Evolutionary conservation across 1,140 invertebrate species (phyloP), one percentile per base, ranked within the genome.

Genomic region (Leptinotarsa lineolata): DNA sequence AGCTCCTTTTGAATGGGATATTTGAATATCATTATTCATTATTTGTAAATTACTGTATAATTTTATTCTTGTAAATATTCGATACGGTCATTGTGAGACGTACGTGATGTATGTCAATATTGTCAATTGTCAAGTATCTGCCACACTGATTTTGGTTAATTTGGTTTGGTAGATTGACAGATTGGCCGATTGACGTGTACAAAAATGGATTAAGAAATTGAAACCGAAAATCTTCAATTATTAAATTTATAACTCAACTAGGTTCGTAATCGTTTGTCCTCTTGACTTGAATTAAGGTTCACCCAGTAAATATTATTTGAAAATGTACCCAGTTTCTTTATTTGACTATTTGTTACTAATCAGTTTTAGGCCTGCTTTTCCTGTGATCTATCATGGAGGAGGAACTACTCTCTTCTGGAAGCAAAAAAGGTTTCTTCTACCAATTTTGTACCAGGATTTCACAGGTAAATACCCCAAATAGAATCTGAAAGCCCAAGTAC

Each of bases 381-480:
- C 6, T 54, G 15, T 54, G n/a, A 54, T 8, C 58, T 22, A 87
- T 86, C 84, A 89, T 89, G 88, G 87, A 88, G 80, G 87, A 87
- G 80, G 88, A 89, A 84, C 82, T 88, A 84, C 78, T 85, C 76
- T 83, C 73, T 64, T 73, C 79, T 16, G 75, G 73, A 64, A 78
- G 68, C 54, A 83, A 85, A 82, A 88, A 85, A 86, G 84, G 86
- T 81, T 84, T 87, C 76, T 74, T 89, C 78, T 87, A 86, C 61
- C 88, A 89, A 84, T 86, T 85, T 76, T 89, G 86, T 86, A 88
- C 86, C 15, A 85, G 88, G 79, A 81, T 88, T 80, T 88, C 87
- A 74, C 88, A 89, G 87, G 88, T 88, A 86, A 77, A 39, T 68
- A 71, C 18, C 8, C 4, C 20, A 54, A 54, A 21, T 30, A 65